Conservation (phyloP, 2,888 invertebrate species). For the Tenthredo amoena region DNA sequence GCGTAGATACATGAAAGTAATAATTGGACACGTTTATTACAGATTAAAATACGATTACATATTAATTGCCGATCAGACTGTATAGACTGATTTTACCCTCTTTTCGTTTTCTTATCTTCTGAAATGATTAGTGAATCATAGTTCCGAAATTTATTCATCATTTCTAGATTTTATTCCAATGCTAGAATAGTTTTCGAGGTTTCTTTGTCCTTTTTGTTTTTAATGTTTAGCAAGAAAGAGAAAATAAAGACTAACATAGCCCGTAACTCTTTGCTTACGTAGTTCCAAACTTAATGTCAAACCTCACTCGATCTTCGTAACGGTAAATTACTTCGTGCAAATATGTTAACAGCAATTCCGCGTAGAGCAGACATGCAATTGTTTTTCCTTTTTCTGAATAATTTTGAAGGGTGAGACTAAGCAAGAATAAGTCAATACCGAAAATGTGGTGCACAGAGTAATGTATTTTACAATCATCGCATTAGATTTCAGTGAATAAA, state of each 20-base stretch:
- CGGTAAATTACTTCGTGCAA: constrained; percentile 1
- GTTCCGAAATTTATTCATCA: not conserved
- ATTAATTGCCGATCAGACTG: not conserved
- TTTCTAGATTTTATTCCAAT: not conserved
- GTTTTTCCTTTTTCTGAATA: not conserved
- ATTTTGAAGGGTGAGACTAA: not conserved
- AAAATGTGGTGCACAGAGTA: not conserved
- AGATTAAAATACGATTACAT: not conserved
- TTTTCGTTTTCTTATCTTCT: not conserved
- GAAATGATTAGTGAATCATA: not conserved
- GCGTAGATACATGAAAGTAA: not conserved
- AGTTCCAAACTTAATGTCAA: not conserved
- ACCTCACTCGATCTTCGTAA: not conserved
- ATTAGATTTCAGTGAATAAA: not conserved
- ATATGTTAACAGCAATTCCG: not conserved
- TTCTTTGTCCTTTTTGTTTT: not conserved
- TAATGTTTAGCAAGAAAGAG: not conserved
- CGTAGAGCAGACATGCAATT: not conserved
- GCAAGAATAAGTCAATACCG: too few relatives aligned
- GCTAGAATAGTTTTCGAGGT: not conserved
- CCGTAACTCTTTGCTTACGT: not conserved
- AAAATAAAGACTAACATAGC: not conserved
- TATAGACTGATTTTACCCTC: not conserved
- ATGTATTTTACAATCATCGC: not conserved
- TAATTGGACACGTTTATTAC: not conserved